Percentiles rank a stretch among this genome's conserved stretches.
Evolutionary conservation across 1,140 invertebrate species (phyloP).

Genomic region (Drosophila teissieri): DNA sequence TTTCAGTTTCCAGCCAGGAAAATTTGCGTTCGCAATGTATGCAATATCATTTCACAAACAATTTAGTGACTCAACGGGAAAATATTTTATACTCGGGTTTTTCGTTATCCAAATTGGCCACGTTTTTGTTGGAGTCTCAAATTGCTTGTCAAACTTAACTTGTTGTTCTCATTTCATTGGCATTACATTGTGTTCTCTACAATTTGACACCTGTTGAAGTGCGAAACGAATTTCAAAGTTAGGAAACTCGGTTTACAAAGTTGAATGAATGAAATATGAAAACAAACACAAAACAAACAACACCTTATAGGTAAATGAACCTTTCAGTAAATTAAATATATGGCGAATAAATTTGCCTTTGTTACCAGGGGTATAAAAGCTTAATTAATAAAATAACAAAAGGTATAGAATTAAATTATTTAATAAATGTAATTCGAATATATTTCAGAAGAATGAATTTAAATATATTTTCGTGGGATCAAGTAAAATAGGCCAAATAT

Average conservation of each 20-base stretch:
- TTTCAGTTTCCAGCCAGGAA: constrained; percentile 6
- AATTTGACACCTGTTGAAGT: constrained; percentile 39
- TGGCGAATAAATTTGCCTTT: background rate
- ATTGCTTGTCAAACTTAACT: constrained; percentile 32
- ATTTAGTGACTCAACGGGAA: constrained; percentile 13
- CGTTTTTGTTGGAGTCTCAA: constrained; percentile 8
- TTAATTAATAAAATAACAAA: background rate
- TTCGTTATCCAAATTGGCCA: background rate
- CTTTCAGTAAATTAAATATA: background rate
- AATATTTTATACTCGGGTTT: constrained; percentile 7
- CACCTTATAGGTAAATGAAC: constrained; percentile 11
- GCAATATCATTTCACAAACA: constrained; percentile 23
- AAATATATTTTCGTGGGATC: background rate
- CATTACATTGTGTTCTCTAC: constrained; percentile 12
- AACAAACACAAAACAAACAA: constrained; percentile 14
- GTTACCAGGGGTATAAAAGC: no score
- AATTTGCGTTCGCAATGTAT: constrained; percentile 14
- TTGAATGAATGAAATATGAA: constrained; percentile 30
- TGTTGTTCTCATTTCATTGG: constrained; percentile 17
- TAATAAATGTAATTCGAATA: no score
- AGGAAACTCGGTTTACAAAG: constrained; percentile 29
- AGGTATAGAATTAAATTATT: no score
- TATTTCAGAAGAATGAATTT: no score
- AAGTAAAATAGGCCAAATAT: background rate
- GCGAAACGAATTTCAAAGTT: constrained; percentile 15